These are phyloP conservation scores for Macrobrachium rosenbergii DNA, from an alignment of 1,140 invertebrate genomes.

Conservation along the genomic window DNA sequence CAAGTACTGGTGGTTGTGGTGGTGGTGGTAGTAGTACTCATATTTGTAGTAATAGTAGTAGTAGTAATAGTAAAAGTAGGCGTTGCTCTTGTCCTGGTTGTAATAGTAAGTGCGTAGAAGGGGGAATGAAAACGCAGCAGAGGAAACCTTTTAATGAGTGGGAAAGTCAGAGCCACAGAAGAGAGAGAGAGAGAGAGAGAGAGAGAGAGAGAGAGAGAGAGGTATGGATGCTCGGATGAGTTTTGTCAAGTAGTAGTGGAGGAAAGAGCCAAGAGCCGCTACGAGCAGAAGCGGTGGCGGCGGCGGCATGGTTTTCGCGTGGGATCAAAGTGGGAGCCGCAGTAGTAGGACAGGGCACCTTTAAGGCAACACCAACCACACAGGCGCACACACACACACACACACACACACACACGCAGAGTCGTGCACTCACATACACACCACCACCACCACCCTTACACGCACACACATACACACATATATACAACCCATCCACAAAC, in stretches of 20 bases:
- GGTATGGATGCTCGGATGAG: background rate
- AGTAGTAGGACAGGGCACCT: constrained; percentile 22
- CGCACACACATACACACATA: background rate
- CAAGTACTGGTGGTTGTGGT: no score
- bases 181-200: background rate
- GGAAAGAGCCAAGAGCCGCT: background rate
- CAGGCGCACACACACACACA: constrained; percentile 3
- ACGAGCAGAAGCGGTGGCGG: constrained; percentile 2
- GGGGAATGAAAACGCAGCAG: background rate
- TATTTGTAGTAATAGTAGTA: background rate
- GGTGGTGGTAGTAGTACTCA: no score
- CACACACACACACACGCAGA: background rate
- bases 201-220: constrained; percentile 29
- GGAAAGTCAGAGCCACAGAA: background rate
- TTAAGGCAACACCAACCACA: constrained; percentile 46
- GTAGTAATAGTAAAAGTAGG: background rate
- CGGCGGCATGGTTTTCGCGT: constrained; percentile 33
- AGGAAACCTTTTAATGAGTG: background rate
- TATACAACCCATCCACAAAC: background rate
- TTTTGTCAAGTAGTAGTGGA: background rate
- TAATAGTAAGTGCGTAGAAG: background rate
- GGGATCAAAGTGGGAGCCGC: constrained; percentile 42
- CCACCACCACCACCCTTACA: constrained; percentile 11
- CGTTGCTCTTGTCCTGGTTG: no score
- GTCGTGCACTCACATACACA: background rate